phyloP scores from a whole-genome alignment of 1,140 invertebrate species.

The Euura lappo region DNA sequence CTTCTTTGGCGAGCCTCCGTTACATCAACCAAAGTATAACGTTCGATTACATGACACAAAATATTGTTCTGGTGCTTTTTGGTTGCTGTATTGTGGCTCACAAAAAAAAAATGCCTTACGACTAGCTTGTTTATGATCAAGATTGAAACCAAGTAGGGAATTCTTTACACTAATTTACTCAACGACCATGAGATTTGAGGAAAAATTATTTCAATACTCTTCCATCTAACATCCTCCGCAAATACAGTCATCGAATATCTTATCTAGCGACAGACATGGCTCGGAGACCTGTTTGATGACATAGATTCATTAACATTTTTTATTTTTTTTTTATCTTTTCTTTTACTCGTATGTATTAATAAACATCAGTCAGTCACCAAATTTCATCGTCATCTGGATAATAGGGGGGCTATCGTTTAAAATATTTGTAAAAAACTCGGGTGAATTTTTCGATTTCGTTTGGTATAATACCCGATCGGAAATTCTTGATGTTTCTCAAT shows the following conservation, averaged over 20 bases:
- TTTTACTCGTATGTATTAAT: background rate
- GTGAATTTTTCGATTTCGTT: no score
- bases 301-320: background rate
- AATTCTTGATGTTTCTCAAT: no score
- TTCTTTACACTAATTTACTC: background rate
- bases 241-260: background rate
- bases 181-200: background rate
- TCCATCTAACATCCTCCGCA: background rate
- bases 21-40: no score
- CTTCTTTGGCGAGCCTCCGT: no score
- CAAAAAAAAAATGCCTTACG: no score
- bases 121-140: background rate
- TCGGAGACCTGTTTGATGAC: background rate
- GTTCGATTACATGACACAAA: no score
- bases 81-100: no score
- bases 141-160: background rate
- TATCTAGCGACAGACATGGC: background rate
- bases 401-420: background rate
- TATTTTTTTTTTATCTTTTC: background rate
- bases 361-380: background rate
- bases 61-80: no score
- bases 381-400: background rate
- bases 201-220: background rate
- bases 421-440: conserved; percentile 1
- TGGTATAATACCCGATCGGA: background rate